These are phyloP conservation scores for Coracias cyanogaster DNA, from an alignment of 2,797 vertebrate species.

Conservation along the genomic window DNA sequence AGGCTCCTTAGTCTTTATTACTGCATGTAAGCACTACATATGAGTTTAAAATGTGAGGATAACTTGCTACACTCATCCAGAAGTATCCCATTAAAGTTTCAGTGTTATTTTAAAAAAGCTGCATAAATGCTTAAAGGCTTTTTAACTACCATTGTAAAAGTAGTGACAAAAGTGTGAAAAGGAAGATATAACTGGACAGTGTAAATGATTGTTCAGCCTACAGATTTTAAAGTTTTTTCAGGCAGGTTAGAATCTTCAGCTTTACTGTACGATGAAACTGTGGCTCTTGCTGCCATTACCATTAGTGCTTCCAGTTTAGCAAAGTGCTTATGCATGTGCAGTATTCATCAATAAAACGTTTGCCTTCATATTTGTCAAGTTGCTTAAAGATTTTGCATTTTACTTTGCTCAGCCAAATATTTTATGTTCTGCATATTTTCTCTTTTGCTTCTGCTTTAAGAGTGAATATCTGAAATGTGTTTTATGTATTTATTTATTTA, in stretches of 20 bases:
- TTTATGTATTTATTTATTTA: neutral
- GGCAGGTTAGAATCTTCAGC: neutral
- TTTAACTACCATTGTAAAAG: constrained; percentile 71
- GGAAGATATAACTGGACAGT: constrained; percentile 1
- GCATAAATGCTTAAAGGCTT: constrained; percentile 62
- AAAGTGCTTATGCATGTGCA: neutral
- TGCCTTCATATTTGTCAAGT: constrained; percentile 29
- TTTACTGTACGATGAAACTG: neutral
- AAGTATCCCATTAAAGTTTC: constrained; percentile 73
- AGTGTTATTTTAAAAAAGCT: constrained; percentile 64
- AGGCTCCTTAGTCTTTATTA: constrained; percentile 61
- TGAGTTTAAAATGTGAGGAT: constrained; percentile 42
- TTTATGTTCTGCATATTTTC: neutral
- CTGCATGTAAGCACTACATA: constrained; percentile 40
- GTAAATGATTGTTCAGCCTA: constrained; percentile 37
- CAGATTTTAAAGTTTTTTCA: constrained; percentile 56
- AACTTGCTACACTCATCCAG: constrained; percentile 58
- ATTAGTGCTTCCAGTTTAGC: constrained; percentile 35
- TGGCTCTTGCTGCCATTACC: neutral
- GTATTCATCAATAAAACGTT: constrained; percentile 57
- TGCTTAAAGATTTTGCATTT: constrained; percentile 1
- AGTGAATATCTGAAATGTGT: neutral
- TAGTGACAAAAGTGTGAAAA: constrained; percentile 55
- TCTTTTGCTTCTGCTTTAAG: neutral
- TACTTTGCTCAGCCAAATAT: neutral